phyloP scores from a whole-genome alignment of 2,888 invertebrate species.

The Folsomia manolachei region DNA sequence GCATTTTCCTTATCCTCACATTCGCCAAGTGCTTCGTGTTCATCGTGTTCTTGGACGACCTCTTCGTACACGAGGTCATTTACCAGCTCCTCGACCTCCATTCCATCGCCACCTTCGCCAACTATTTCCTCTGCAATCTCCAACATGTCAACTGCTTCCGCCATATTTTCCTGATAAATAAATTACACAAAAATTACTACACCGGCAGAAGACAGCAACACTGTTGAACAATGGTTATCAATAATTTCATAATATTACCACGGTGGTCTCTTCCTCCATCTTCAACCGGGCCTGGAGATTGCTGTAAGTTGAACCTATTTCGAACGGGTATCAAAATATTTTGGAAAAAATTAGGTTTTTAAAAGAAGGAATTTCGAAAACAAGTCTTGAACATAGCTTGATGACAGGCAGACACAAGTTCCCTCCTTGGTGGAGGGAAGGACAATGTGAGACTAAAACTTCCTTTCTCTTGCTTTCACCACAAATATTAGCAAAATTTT shows the following conservation, averaged over 20 bases:
- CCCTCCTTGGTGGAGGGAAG: no score
- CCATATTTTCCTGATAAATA: not conserved
- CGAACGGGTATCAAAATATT: no score
- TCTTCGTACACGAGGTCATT: not conserved
- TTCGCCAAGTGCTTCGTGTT: slow-evolving; percentile 15
- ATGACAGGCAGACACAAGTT: no score
- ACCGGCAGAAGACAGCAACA: no score
- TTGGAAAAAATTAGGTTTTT: no score
- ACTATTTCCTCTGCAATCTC: slow-evolving; percentile 11
- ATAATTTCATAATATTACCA: not conserved
- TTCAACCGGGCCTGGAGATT: not conserved
- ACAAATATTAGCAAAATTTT: no score
- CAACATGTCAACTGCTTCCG: slow-evolving; percentile 9
- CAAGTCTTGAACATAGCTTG: no score
- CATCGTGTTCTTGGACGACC: slow-evolving; percentile 29
- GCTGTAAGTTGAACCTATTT: not conserved
- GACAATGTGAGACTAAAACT: no score
- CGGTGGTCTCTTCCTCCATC: not conserved
- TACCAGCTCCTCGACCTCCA: slow-evolving; percentile 19
- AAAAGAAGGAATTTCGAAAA: no score
- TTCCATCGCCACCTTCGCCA: not conserved
- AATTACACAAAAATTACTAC: not conserved
- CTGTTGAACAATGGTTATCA: no score
- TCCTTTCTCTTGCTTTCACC: no score
- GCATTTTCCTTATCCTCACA: slow-evolving; percentile 43